Base-by-base conservation (phyloP, 2,797 vertebrate genomes). In the Loriculus beryllinus region DNA sequence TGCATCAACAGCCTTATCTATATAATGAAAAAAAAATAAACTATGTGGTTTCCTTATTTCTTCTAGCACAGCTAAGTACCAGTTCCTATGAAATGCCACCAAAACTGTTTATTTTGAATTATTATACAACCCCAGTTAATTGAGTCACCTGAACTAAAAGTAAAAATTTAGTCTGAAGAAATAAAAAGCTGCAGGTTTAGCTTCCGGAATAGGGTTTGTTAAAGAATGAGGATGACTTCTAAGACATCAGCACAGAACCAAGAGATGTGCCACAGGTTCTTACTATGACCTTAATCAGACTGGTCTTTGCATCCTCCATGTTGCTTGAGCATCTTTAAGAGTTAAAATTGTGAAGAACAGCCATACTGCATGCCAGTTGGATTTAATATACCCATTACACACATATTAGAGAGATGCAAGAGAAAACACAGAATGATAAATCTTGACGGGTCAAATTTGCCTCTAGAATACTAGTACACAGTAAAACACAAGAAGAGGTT, bases 251-350 rank as follows among this genome's bases (percentile, higher is more conserved):
- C 15, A 67, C 10, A 43, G 52, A 82, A 72, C 0, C 0, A 0
- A 37, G 1, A 12, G 21, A 48, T 0, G 0, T 52, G 23, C 13
- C n/a, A 49, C 20, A 77, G 40, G 31, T 52, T 52, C 21, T 48
- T 6, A 64, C 14, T 25, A 63, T 6, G 63, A 76, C 25, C 6
- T 33, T 3, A 57, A 33, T 33, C n/a, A 70, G 56, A 59, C 18
- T 0, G 5, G 15, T 22, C 64, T 63, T 40, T 45, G 23, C n/a
- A n/a, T 45, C 57, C 28, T 42, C 22, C n/a, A 13, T 1, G 9
- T 67, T 35, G 89, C 31, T 6, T n/a, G 29, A 70, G 40, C 43
- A 60, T 12, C 40, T 12, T 59, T n/a, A n/a, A 37, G 19, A 82
- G 29, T 43, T 40, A 65, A 60, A 90, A 71, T 13, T 56, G 10